Base-by-base conservation (phyloP, 2,797 vertebrate species). In the Sebastes vulpes region DNA sequence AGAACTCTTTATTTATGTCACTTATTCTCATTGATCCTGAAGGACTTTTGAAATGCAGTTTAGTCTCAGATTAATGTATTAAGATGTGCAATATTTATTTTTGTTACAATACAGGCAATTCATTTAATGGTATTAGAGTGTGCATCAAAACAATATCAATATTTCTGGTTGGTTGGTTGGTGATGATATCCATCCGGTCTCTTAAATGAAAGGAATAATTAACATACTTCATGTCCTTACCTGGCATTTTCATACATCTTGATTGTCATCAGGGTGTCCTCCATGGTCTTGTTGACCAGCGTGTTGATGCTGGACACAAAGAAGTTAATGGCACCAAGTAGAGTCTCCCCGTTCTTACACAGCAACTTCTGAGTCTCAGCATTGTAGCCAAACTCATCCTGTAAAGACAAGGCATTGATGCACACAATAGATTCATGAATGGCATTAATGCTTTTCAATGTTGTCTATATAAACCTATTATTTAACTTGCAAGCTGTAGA, bases 231-330 rank as follows among this genome's bases (percentile, higher is more conserved):
- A 3, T 32, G 16, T 48, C 14, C 78, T 90, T 75, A 99, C 98
- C 98, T 98, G 84, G 98, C 97, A 0, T 96, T 97, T 94, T 99
- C 98, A 25, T 97, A 99, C 95, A 98, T 96, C 95, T 98, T 99
- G 87, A 99, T 97, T 0, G 98, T 99, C 97, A 98, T 97, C 7
- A 99, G 95, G 0, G 98, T 99, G 94, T 99, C 98, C 89, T 98
- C 98, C 98, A 99, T 99, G 59, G 98, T 99, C 82, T 99, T 99
- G 91, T 99, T 99, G 73, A 99, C 97, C 82, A 99, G 91, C 0
- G 98, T 99, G 94, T 99, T 99, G 95, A 99, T 99, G 94, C 98
- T 98, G 89, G 97, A 98, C 70, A 99, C 98, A 57, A 99, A 99
- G 94, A 98, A 99, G 93, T 99, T 99, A 82, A 99, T 93, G 6